These are phyloP conservation scores for Phoeniculus purpureus DNA, from an alignment of 2,797 vertebrate species.

Conservation along the genomic window DNA sequence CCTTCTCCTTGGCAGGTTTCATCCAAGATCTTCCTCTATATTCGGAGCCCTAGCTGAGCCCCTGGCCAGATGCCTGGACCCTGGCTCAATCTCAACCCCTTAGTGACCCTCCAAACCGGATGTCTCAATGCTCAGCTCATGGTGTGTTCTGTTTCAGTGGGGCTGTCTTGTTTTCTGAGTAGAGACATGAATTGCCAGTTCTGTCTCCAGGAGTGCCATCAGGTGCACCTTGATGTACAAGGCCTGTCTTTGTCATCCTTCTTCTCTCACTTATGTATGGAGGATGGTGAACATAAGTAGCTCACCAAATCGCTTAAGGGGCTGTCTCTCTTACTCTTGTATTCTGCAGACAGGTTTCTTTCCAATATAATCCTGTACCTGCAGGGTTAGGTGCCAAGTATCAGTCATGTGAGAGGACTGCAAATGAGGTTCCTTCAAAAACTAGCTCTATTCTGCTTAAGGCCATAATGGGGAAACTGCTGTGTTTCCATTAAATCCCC, in stretches of 20 bases:
- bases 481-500: not conserved
- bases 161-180: not conserved
- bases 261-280: not conserved
- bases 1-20: not conserved
- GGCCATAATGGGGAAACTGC: not conserved
- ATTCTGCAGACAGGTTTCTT: slow-evolving; percentile 7
- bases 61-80: not conserved
- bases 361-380: not conserved
- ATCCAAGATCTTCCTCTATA: not conserved
- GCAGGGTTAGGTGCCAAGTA: not conserved
- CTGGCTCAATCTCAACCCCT: not conserved
- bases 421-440: slow-evolving; percentile 13
- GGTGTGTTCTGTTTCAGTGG: not conserved
- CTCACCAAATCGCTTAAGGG: not conserved
- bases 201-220: not conserved
- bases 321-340: not conserved
- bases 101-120: not conserved
- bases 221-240: not conserved
- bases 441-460: not conserved
- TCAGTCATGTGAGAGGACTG: not conserved
- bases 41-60: not conserved
- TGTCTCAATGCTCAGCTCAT: rapidly evolving
- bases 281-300: not conserved
- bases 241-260: not conserved
- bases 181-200: not conserved